phyloP scores from a whole-genome alignment of 2,797 vertebrate species.

The Sebastes trivittatus region DNA sequence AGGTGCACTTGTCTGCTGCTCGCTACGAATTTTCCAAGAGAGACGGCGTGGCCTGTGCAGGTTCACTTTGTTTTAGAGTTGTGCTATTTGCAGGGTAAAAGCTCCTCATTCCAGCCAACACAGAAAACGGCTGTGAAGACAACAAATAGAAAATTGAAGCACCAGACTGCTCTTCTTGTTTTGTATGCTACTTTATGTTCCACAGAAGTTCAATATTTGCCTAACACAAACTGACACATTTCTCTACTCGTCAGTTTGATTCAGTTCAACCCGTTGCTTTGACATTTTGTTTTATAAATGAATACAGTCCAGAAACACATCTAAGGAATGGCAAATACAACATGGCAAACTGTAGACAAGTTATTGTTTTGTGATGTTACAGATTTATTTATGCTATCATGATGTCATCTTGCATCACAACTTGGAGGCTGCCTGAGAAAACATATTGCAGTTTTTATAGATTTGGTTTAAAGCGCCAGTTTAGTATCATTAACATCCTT shows the following conservation, averaged over 20 bases:
- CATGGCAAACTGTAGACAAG: background rate
- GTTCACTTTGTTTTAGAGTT: slow-evolving; percentile 14
- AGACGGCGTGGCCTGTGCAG: background rate
- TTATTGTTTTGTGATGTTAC: background rate
- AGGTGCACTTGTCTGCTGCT: slow-evolving; percentile 38
- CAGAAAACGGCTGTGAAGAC: background rate
- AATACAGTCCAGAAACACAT: background rate
- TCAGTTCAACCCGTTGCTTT: background rate
- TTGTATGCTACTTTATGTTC: background rate
- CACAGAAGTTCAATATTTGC: background rate
- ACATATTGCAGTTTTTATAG: background rate
- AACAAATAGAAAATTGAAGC: background rate
- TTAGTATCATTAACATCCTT: background rate
- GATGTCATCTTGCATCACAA: background rate
- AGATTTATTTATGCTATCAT: background rate
- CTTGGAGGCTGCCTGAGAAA: background rate
- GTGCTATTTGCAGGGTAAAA: slow-evolving; percentile 12
- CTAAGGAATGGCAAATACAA: background rate
- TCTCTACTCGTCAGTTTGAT: background rate
- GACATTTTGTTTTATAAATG: background rate
- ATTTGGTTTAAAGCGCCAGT: background rate
- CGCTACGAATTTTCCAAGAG: background rate
- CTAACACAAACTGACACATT: background rate
- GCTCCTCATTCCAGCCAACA: background rate
- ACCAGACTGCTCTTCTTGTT: background rate